A percentile compares a stretch with the other conserved stretches of the same genome.
Conservation (phyloP, 2,888 invertebrate genomes). For the Acanthosepion pharaonis region DNA sequence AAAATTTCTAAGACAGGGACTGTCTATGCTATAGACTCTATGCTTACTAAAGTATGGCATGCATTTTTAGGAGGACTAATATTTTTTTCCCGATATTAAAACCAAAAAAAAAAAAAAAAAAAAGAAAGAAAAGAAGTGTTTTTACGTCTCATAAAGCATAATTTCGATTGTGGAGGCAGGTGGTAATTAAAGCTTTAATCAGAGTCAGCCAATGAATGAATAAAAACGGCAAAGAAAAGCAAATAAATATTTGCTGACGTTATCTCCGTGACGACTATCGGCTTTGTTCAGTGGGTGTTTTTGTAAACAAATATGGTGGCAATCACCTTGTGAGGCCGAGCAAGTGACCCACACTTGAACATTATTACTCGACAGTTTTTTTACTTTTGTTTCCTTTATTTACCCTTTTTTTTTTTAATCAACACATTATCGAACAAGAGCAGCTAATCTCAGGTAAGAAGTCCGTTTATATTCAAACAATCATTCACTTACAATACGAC, state of each 20-base stretch:
- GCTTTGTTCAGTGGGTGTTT: background rate
- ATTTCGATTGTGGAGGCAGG: background rate
- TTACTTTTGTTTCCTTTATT: background rate
- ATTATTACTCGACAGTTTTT: background rate
- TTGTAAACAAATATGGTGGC: slow-evolving; percentile 7
- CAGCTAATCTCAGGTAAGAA: background rate
- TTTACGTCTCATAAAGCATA: background rate
- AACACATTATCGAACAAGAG: background rate
- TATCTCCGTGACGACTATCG: slow-evolving; percentile 33
- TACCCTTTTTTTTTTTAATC: background rate
- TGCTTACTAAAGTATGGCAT: no score
- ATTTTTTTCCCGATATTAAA: no score
- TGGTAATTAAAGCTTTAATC: background rate
- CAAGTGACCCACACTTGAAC: background rate
- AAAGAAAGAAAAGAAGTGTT: no score
- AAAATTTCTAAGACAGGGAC: no score
- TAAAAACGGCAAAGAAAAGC: background rate
- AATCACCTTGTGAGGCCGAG: background rate
- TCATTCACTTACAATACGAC: no score
- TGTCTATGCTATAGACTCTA: no score
- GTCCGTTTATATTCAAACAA: background rate
- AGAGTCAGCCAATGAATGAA: background rate
- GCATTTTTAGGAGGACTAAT: no score
- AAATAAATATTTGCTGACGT: slow-evolving; percentile 20
- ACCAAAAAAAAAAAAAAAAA: no score